phyloP scores from a whole-genome alignment of 1,140 invertebrate genomes.

The Bursaphelenchus mucronatus region DNA sequence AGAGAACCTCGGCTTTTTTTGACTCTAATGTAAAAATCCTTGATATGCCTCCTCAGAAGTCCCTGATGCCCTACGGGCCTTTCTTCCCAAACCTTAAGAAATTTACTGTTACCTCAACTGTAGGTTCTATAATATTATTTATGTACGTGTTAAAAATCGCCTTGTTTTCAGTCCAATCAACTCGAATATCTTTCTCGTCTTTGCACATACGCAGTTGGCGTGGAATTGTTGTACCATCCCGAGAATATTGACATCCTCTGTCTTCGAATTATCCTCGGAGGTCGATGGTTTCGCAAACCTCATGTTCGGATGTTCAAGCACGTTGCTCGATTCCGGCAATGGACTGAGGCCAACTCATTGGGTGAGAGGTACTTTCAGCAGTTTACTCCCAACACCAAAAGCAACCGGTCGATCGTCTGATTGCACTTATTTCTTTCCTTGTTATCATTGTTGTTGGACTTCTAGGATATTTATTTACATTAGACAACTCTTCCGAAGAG shows the following conservation, averaged over 20 bases:
- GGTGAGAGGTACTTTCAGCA: conserved; percentile 57
- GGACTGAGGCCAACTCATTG: conserved; percentile 50
- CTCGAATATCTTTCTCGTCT: conserved; percentile 52
- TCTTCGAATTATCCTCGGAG: conserved; percentile 41
- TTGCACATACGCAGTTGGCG: conserved; percentile 49
- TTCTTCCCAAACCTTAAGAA: conserved; percentile 56
- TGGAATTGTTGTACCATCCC: conserved; percentile 51
- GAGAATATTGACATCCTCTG: conserved; percentile 51
- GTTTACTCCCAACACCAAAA: conserved; percentile 30
- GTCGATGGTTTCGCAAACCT: conserved; percentile 53
- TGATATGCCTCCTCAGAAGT: background rate
- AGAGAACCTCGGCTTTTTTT: no score
- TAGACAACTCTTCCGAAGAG: background rate
- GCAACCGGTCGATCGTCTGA: conserved; percentile 13
- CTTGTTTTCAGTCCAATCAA: conserved; percentile 50
- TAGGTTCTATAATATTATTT: no score
- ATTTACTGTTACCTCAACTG: conserved; percentile 55
- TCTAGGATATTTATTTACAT: background rate
- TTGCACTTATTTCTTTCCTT: background rate
- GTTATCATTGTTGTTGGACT: conserved; percentile 1
- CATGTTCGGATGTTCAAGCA: conserved; percentile 54
- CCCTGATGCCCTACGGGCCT: conserved; percentile 27
- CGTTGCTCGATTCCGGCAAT: conserved; percentile 56
- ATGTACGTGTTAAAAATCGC: background rate
- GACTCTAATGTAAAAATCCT: no score